Conservation (phyloP, 2,888 invertebrate species). For the Xanthorhoe designata region DNA sequence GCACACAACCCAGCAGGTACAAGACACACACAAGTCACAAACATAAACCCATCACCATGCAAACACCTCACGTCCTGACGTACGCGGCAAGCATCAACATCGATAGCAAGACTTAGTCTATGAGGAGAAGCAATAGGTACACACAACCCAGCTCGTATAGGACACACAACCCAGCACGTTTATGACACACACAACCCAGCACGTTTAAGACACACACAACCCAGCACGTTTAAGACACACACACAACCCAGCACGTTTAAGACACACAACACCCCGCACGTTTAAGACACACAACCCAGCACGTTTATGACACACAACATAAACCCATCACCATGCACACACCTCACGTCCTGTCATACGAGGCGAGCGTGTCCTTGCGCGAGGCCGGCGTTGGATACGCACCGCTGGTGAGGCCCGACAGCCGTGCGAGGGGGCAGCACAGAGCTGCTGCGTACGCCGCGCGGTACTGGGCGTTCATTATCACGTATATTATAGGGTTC, state of each 20-base stretch:
- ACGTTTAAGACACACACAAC: too few relatives aligned
- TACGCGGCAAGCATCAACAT: slow-evolving; percentile 57
- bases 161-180: neutral
- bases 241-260: neutral
- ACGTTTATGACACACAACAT: slow-evolving; percentile 26
- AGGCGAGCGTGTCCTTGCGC: slow-evolving; percentile 69
- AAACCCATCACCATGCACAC: slow-evolving; percentile 45
- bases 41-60: slow-evolving; percentile 44
- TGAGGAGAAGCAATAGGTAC: neutral
- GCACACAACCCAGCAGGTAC: neutral
- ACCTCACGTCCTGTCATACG: slow-evolving; percentile 79
- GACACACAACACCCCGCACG: neutral
- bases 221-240: too few relatives aligned
- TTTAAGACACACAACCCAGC: neutral
- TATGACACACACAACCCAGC: too few relatives aligned
- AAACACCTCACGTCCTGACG: slow-evolving; percentile 74
- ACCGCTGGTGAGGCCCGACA: slow-evolving; percentile 86
- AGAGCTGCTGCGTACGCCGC: slow-evolving; percentile 94
- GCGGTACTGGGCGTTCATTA: slow-evolving; percentile 97
- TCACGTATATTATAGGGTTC: slow-evolving; percentile 97
- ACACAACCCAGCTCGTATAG: neutral
- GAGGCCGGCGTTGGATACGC: slow-evolving; percentile 82
- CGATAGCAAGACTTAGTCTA: too few relatives aligned
- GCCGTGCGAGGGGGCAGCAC: slow-evolving; percentile 86
- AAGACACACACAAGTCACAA: slow-evolving; percentile 20